Evolutionary conservation across 1,140 invertebrate species (phyloP).

Genomic region (Caenorhabditis briggsae): DNA sequence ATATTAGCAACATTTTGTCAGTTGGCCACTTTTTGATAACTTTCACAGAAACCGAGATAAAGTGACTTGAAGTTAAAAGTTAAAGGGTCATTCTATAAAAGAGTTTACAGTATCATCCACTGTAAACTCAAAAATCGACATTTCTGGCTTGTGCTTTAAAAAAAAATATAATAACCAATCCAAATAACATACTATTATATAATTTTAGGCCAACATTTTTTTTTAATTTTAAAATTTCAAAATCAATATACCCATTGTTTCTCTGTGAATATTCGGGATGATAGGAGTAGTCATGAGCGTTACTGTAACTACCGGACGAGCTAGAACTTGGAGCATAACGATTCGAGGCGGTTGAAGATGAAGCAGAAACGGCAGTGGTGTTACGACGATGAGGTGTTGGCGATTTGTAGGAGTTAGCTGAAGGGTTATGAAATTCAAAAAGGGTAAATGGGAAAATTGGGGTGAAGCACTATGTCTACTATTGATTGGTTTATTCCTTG

Average conservation of each 20-base stretch:
- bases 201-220: too few species aligned
- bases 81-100: too few species aligned
- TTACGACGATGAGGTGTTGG: constrained; percentile 47
- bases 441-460: not conserved
- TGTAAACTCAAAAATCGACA: too few species aligned
- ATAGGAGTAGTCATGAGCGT: constrained; percentile 24
- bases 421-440: not conserved
- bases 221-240: not conserved
- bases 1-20: too few species aligned
- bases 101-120: too few species aligned
- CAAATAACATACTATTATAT: too few species aligned
- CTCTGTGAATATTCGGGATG: constrained; percentile 41
- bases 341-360: constrained; percentile 22
- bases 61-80: too few species aligned
- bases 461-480: constrained; percentile 24
- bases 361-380: constrained; percentile 43
- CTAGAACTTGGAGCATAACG: constrained; percentile 36
- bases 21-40: too few species aligned
- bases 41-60: too few species aligned
- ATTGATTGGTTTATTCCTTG: not conserved
- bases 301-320: constrained; percentile 42
- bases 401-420: constrained; percentile 51
- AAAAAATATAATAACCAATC: too few species aligned
- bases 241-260: constrained; percentile 1
- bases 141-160: too few species aligned